Conservation (phyloP, 2,113 vertebrate species). For the Bambusicola thoracicus region DNA sequence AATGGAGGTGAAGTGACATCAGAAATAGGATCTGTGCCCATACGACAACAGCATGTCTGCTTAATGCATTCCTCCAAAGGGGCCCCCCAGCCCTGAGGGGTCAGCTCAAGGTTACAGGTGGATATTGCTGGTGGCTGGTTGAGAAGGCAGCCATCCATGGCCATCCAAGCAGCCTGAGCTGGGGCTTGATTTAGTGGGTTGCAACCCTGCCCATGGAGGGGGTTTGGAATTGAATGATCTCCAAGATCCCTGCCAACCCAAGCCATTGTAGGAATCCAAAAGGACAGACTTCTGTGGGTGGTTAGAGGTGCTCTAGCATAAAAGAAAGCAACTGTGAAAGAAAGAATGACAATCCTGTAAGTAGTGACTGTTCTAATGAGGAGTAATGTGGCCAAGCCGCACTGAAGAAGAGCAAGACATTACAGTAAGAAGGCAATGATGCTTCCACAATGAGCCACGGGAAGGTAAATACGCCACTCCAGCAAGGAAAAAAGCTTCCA, state of each 20-base stretch:
- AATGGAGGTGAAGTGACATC: not conserved
- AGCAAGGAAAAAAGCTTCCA: not conserved
- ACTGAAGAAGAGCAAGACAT: not conserved
- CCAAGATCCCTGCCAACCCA: too few species aligned
- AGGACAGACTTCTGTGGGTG: not conserved
- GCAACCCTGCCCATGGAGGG: too few species aligned
- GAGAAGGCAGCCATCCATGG: not conserved
- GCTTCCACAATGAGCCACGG: not conserved
- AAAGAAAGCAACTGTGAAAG: not conserved
- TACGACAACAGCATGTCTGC: not conserved
- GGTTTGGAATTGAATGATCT: too few species aligned
- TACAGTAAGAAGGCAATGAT: not conserved
- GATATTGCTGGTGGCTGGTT: not conserved
- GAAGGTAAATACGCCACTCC: not conserved
- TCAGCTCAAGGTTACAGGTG: not conserved
- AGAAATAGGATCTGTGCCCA: not conserved
- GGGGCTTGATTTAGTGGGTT: too few species aligned
- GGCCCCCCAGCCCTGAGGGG: not conserved
- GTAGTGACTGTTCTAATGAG: not conserved
- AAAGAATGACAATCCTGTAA: rapidly evolving
- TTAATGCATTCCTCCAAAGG: not conserved
- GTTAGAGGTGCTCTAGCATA: not conserved
- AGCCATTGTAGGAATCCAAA: not conserved
- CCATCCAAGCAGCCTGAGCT: not conserved
- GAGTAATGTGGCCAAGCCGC: not conserved